Base-by-base conservation (phyloP, 2,888 invertebrate genomes). In the Tetragnatha montana region DNA sequence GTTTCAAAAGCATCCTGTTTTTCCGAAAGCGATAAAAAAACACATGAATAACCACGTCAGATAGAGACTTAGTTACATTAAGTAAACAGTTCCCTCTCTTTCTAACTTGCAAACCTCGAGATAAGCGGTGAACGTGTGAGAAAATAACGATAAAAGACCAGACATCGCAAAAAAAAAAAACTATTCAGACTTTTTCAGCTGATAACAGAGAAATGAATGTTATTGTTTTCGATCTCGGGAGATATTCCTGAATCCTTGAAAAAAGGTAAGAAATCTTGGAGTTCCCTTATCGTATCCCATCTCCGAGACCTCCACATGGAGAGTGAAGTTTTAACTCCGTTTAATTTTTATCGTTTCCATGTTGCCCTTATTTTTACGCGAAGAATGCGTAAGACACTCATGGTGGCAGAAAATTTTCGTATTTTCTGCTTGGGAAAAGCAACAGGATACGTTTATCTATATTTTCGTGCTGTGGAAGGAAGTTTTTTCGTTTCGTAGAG, bases 81-180 rank as follows among this genome's bases (percentile, higher is more conserved):
- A 21, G 73, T 22, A 73, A 73, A 73, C 73, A 73, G 21, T 73
- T 73, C 35, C 21, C 21, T 73, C 21, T 21, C 73, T 35, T 21
- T 73, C 21, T 73, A 22, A 73, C 73, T 35, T 21, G 21, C 21
- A 73, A 73, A 73, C 21, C 19, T 14, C 21, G 22, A 73, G 73
- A 73, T 73, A 73, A 19, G 35, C 73, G 22, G 73, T 17, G 60
- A 60, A 17, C 22, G 80, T 81, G 81, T 81, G 81, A 81, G 81
- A 81, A 81, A 81, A 81, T 81, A 81, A 51, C 47, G 81, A 81
- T 81, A 81, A 71, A 80, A 68, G 17, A 68, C 80, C 80, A 80
- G 80, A 80, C 80, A 80, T 80, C 4, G 68, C 19, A 78, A 79
- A 12, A 69, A 68, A 78, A 79, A 12, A 69, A 68, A 68, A 69